Evolutionary conservation across 2,888 invertebrate genomes (phyloP), one percentile per base, ranked within the genome.

Genomic region (Zaprionus bogoriensis): DNA sequence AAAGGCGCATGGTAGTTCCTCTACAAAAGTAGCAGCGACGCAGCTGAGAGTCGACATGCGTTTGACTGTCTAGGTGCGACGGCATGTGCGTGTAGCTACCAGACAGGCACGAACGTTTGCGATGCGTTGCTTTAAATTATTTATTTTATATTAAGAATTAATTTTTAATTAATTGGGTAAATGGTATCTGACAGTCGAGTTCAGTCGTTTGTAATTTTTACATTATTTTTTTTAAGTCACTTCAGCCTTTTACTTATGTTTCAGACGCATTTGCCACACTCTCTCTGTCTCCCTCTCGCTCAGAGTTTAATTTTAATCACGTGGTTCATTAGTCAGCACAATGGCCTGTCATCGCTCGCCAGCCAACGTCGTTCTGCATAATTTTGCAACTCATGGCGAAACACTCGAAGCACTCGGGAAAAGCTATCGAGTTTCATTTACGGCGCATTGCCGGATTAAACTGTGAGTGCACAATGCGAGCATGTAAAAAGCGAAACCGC

Each of bases 321-420:
- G 75, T 69, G 81, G 74, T 81, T 76, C 81, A 80, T 78, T 83
- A 74, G 67, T 69, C 60, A 27, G 44, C 47, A 41, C 23, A 46
- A 30, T 47, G 38, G 38, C 20, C 38, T 9, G 38, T 38, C 19
- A 38, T 19, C 38, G n/a, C 9, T 38, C 19, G 38, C 17, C 38
- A n/a, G 20, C 10, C 38, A 20, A 19, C 20, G 17, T 17, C 20
- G 5, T 39, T 20, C 19, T 39, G 19, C 17, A 20, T 51, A 27
- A 39, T 51, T 51, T n/a, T 41, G 41, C 20, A 19, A 22, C 30
- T 38, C 22, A 38, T 54, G 38, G 25, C n/a, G 27, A 39, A 54
- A 58, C 22, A 44, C 50, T 27, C n/a, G 3, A 28, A 22, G 50
- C 22, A 27, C 27, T n/a, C n/a, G n/a, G 17, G 23, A 42, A 44